phyloP scores from a whole-genome alignment of 2,888 invertebrate genomes.

The Malthinus flaveolus region DNA sequence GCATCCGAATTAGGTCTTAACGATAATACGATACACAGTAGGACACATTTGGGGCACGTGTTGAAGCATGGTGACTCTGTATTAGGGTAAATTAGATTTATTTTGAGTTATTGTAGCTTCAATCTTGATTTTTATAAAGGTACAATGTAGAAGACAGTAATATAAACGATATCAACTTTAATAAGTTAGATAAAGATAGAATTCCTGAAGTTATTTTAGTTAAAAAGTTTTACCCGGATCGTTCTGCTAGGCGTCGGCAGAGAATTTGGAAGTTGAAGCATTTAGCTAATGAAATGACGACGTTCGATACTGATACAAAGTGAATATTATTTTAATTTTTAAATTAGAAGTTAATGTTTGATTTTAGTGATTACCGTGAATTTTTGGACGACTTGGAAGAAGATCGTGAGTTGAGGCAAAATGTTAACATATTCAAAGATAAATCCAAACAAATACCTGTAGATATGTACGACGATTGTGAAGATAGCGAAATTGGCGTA shows the following conservation, averaged over 20 bases:
- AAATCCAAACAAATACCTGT: conserved; percentile 58
- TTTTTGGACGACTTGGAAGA: conserved; percentile 98
- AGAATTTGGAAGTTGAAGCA: conserved; percentile 92
- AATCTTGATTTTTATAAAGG: conserved; percentile 55
- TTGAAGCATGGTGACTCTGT: conserved; percentile 92
- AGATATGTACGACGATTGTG: conserved; percentile 63
- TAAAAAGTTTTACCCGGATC: conserved; percentile 85
- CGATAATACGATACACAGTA: conserved; percentile 80
- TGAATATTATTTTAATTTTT: conserved; percentile 39
- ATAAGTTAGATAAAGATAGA: conserved; percentile 69
- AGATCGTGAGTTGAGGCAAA: conserved; percentile 84
- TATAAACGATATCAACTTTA: conserved; percentile 86
- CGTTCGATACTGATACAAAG: conserved; percentile 66
- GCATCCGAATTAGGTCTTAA: conserved; percentile 83
- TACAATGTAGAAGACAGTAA: conserved; percentile 91
- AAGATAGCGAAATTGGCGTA: conserved; percentile 72
- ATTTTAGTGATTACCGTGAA: conserved; percentile 84
- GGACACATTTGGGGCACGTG: conserved; percentile 93
- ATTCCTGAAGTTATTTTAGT: conserved; percentile 94
- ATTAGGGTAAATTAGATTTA: conserved; percentile 72
- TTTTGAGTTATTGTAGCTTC: background rate
- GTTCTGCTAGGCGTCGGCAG: conserved; percentile 69
- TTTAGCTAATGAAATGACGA: conserved; percentile 70
- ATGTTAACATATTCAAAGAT: conserved; percentile 90
- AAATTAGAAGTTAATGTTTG: background rate